These are phyloP conservation scores for Acrocephalus kingi DNA, from an alignment of 2,113 vertebrate genomes.

Conservation along the genomic window DNA sequence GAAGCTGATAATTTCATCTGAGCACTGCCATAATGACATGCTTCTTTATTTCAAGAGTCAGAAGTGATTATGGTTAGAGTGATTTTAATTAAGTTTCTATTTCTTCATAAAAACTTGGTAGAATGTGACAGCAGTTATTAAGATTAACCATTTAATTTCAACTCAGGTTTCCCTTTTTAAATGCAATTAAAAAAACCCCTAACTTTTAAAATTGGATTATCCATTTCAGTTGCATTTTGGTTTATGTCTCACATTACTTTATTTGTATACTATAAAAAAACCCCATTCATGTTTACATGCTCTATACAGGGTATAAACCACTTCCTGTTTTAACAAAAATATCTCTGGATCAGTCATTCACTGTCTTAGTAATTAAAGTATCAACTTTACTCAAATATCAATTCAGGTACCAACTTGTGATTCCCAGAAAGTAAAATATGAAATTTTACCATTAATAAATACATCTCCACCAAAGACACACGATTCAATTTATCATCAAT, in stretches of 20 bases:
- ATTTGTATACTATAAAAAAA: not conserved
- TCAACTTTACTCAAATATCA: no score
- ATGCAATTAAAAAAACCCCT: not conserved
- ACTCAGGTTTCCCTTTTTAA: not conserved
- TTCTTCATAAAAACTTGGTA: conserved; percentile 2
- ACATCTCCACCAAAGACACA: not conserved
- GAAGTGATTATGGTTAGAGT: not conserved
- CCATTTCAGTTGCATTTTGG: not conserved
- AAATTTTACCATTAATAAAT: not conserved
- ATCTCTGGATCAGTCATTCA: not conserved
- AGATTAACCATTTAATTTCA: conserved; percentile 11
- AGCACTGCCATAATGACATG: conserved; percentile 5
- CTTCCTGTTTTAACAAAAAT: not conserved
- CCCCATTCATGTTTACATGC: not conserved
- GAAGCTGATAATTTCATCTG: conserved; percentile 33
- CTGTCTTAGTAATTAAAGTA: not conserved
- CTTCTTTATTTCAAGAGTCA: conserved; percentile 30
- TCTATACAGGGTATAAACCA: not conserved
- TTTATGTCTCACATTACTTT: not conserved
- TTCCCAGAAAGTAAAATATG: not conserved
- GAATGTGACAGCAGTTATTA: not conserved
- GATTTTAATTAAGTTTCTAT: conserved; percentile 40
- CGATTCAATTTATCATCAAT: not conserved
- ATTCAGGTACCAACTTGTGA: not conserved
- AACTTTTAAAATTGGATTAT: not conserved